Evolutionary conservation across 2,888 invertebrate species (phyloP).

Genomic region (Acanthococcus lagerstroemiae): DNA sequence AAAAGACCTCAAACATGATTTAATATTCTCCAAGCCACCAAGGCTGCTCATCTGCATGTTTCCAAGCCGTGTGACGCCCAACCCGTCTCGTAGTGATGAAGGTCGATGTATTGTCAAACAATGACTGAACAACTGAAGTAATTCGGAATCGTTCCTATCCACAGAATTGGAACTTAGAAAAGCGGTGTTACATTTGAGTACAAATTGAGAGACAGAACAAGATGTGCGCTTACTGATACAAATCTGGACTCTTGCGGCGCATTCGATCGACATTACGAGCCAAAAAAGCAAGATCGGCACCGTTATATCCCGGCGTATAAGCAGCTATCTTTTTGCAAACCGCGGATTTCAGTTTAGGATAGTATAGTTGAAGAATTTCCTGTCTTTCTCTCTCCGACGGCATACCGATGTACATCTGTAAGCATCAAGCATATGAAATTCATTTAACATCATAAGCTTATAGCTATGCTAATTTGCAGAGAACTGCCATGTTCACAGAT

Average conservation of each 20-base stretch:
- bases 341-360: conserved; percentile 33
- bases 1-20: conserved; percentile 46
- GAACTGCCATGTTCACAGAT: too few species aligned
- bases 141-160: conserved; percentile 19
- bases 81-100: conserved; percentile 44
- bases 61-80: conserved; percentile 41
- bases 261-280: conserved; percentile 38
- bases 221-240: conserved; percentile 2
- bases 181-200: background rate
- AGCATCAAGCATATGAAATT: background rate
- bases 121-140: conserved; percentile 31
- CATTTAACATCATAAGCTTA: too few species aligned
- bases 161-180: background rate
- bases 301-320: conserved; percentile 50
- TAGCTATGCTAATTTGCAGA: too few species aligned
- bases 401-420: conserved; percentile 44
- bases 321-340: conserved; percentile 40
- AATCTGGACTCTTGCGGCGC: conserved; percentile 3
- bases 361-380: conserved; percentile 42
- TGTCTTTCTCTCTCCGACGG: conserved; percentile 44
- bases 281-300: conserved; percentile 48
- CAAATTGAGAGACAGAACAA: too few species aligned
- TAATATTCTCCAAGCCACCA: conserved; percentile 49
- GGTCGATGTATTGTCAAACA: conserved; percentile 42
- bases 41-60: conserved; percentile 45